Base-by-base conservation (phyloP, 92 coral and sea anemone genomes). In the Epizoanthus illoricatus region DNA sequence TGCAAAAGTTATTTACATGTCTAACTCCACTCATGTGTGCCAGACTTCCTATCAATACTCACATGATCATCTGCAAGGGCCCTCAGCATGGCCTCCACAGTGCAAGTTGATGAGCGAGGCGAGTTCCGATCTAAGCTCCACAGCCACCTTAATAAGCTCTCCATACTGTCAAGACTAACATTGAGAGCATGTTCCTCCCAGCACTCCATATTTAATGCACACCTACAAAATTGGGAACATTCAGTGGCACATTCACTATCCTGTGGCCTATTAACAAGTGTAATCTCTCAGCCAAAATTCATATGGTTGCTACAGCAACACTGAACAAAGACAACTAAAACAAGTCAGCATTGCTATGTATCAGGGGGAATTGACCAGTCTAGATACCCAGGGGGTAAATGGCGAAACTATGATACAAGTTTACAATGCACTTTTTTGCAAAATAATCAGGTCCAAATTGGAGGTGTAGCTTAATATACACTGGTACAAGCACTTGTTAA, bases 101-200 rank as follows among this genome's bases (percentile, higher is more conserved):
- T 93, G 69, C 94, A 90, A 17, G 98, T 89, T 63, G 89, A 71
- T 16, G 95, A 88, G 49, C 92, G 94, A 13, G 90, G 91, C 15
- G 83, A 88, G 16, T 71, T 73, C 24, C 84, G 82, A 18, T 92
- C 83, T 45, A 93, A 84, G 39, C 86, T 91, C 93, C 93, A 91
- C 28, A 97, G 88, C 99, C 99, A 97, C 55, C 87, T 89, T 11
- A 97, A 80, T 1, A 89, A 98, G 65, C 92, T 94, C 80, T 97
- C 98, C 92, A 97, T 91, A 69, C 99, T 97, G 83, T 97, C 99
- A 16, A 92, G 89, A 36, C 98, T 89, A 13, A 97, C 98, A 68
- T 90, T 90, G 13, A 97, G 87, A 11, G 98, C 97, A 83, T 89
- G 92, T 8, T 94, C 92, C 54, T 97, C 97, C 99, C 99, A 97